These are phyloP conservation scores for Nasonia longicornis DNA, from an alignment of 1,140 invertebrate species.

Conservation along the genomic window DNA sequence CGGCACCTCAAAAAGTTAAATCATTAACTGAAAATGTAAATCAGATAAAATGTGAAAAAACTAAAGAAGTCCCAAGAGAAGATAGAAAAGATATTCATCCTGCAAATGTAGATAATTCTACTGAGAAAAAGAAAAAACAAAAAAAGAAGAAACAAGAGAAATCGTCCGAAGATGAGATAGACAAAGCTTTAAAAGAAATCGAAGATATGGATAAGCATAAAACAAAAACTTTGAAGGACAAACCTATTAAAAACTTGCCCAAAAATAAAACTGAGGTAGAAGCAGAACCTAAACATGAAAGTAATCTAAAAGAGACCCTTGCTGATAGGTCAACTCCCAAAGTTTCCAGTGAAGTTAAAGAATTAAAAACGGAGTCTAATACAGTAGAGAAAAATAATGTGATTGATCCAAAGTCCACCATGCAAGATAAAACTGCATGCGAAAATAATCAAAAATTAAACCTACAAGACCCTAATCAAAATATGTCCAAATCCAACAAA, in stretches of 20 bases:
- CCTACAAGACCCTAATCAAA: constrained; percentile 43
- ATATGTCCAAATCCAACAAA: constrained; percentile 44
- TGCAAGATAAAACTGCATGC: not conserved
- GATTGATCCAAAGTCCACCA: not conserved
- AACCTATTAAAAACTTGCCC: constrained; percentile 42
- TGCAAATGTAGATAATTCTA: not conserved
- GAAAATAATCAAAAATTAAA: constrained; percentile 1
- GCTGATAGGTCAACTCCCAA: not conserved
- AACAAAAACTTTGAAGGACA: constrained; percentile 56
- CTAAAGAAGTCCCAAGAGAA: not conserved
- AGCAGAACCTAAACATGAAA: constrained; percentile 21
- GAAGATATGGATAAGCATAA: constrained; percentile 68
- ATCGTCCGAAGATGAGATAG: constrained; percentile 71
- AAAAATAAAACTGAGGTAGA: constrained; percentile 16
- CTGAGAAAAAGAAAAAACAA: constrained; percentile 63
- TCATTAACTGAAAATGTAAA: constrained; percentile 17
- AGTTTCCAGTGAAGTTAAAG: not conserved
- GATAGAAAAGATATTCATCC: not conserved
- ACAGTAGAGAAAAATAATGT: not conserved
- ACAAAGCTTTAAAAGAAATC: constrained; percentile 73
- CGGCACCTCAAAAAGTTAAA: too few species aligned
- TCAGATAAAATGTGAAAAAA: not conserved
- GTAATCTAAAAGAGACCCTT: not conserved
- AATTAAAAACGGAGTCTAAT: constrained; percentile 7
- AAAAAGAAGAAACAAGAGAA: constrained; percentile 69